phyloP scores from a whole-genome alignment of 2,888 invertebrate genomes.

The Agrochola litura region DNA sequence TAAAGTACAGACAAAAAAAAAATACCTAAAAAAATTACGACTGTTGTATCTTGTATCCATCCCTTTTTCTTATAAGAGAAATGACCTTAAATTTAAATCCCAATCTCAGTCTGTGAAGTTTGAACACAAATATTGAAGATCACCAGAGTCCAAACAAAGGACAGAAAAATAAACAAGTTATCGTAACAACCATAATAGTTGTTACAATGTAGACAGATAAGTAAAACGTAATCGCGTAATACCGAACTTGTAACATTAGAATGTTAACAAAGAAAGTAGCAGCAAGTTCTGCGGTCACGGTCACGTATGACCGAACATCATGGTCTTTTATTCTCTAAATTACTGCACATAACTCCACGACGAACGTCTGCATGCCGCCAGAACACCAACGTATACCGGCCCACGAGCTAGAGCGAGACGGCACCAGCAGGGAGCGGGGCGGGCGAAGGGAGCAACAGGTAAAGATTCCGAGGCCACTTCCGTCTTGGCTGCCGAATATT shows the following conservation, averaged over 20 bases:
- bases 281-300: constrained; percentile 86
- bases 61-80: constrained; percentile 1
- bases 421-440: constrained; percentile 79
- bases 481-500: constrained; percentile 91
- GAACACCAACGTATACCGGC: constrained; percentile 70
- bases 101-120: not conserved
- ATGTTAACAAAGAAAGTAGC: constrained; percentile 84
- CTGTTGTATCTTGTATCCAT: not conserved
- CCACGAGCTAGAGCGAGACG: constrained; percentile 81
- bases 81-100: not conserved
- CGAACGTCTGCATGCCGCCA: constrained; percentile 79
- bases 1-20: not conserved
- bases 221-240: constrained; percentile 64
- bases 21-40: not conserved
- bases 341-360: constrained; percentile 85
- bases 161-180: constrained; percentile 35
- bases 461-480: constrained; percentile 91
- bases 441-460: constrained; percentile 91
- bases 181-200: constrained; percentile 22
- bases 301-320: constrained; percentile 85
- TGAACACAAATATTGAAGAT: constrained; percentile 1
- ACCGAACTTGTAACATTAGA: constrained; percentile 67
- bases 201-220: constrained; percentile 45
- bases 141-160: not conserved
- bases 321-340: constrained; percentile 87